phyloP scores from a whole-genome alignment of 2,797 vertebrate genomes.

The Macrochelys suwanniensis region DNA sequence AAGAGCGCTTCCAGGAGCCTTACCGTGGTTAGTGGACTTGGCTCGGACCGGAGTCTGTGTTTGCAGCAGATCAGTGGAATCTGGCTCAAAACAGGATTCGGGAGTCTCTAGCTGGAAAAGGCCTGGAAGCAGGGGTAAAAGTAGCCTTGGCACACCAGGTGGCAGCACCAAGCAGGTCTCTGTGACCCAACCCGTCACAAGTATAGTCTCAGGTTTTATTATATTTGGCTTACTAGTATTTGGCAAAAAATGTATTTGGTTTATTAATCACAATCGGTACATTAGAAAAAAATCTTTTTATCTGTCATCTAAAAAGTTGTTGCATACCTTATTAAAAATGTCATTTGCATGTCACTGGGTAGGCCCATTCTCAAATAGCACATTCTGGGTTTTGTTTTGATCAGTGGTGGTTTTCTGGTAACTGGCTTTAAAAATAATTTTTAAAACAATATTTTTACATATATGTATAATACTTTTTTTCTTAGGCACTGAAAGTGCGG shows the following conservation, averaged over 20 bases:
- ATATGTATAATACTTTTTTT: constrained; percentile 41
- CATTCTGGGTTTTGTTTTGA: background rate
- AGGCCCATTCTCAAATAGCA: background rate
- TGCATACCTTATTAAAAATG: background rate
- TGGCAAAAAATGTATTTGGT: background rate
- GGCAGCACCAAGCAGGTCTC: too few relatives aligned
- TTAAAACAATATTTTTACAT: background rate
- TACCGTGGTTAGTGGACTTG: too few relatives aligned
- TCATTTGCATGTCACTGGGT: background rate
- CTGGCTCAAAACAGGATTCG: too few relatives aligned
- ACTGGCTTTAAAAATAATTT: background rate
- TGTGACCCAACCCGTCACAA: too few relatives aligned
- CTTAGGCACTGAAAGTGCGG: constrained; percentile 94
- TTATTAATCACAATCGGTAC: background rate
- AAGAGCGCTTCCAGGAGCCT: too few relatives aligned
- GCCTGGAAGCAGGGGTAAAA: too few relatives aligned
- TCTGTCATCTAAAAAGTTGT: background rate
- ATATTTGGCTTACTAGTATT: background rate
- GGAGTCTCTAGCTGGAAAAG: too few relatives aligned
- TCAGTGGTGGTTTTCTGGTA: background rate
- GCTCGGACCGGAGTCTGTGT: too few relatives aligned
- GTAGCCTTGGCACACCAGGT: too few relatives aligned
- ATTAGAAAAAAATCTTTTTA: background rate
- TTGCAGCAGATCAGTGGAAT: too few relatives aligned
- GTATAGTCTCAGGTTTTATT: background rate